Conservation (phyloP, 2,113 vertebrate species). For the Melanerpes aurifrons region DNA sequence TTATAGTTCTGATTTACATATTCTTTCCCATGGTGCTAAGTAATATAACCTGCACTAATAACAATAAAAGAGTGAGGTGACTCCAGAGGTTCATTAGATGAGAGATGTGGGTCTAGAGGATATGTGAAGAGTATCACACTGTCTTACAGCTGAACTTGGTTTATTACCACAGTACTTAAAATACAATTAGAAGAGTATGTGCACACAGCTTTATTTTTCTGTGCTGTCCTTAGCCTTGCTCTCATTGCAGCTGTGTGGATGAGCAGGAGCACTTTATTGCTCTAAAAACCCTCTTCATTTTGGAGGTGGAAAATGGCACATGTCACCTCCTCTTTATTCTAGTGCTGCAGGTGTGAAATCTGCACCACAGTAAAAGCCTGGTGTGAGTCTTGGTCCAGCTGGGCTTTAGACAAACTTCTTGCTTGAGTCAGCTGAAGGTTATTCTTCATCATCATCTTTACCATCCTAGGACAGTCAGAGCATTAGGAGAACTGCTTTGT, state of each 20-base stretch:
- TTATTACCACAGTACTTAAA: conserved; percentile 55
- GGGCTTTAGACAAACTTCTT: background rate
- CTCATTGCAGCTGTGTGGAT: conserved; percentile 18
- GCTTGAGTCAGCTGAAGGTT: background rate
- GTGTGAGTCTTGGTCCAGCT: background rate
- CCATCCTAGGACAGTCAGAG: background rate
- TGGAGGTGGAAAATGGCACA: conserved; percentile 28
- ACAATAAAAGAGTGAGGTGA: conserved; percentile 61
- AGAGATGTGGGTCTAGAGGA: conserved; percentile 2
- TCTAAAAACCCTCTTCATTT: conserved; percentile 10
- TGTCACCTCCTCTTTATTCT: background rate
- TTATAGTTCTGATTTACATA: conserved; percentile 75
- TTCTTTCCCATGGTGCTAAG: conserved; percentile 50
- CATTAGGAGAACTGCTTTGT: background rate
- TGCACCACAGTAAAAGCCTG: background rate
- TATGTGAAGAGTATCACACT: conserved; percentile 15
- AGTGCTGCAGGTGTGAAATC: background rate
- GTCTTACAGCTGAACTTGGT: background rate
- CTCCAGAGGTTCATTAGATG: conserved; percentile 53
- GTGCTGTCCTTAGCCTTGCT: conserved; percentile 15
- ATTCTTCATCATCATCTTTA: too few species aligned
- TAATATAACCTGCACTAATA: conserved; percentile 57
- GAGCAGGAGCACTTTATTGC: background rate
- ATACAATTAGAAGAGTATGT: conserved; percentile 3
- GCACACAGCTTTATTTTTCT: rapidly evolving